Evolutionary conservation across 2,888 invertebrate species (phyloP).

Genomic region (Caenorhabditis sp.): DNA sequence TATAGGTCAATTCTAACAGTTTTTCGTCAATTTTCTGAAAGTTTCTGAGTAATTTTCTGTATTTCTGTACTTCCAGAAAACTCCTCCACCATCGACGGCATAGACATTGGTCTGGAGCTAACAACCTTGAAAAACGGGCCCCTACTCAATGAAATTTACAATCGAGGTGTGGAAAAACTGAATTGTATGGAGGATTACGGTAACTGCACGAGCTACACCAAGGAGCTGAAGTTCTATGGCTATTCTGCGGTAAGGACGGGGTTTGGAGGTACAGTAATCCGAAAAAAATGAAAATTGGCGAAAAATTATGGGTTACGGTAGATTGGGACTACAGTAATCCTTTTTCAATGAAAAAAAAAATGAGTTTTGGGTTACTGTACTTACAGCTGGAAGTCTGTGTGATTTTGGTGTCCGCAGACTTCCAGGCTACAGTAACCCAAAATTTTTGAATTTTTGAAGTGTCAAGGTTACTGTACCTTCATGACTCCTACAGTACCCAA

Average conservation of each 20-base stretch:
- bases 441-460: no score
- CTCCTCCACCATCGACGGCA: constrained; percentile 36
- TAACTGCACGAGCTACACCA: constrained; percentile 47
- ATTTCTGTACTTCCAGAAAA: no score
- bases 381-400: no score
- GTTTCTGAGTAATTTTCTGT: constrained; percentile 10
- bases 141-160: constrained; percentile 54
- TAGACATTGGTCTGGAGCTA: constrained; percentile 65
- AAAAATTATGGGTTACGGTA: no score
- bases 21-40: neutral
- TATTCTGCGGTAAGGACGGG: constrained; percentile 63
- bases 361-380: no score
- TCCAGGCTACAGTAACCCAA: no score
- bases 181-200: constrained; percentile 17
- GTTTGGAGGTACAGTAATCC: neutral
- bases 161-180: constrained; percentile 55
- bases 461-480: neutral
- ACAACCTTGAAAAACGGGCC: constrained; percentile 49
- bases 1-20: no score
- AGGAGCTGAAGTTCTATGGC: constrained; percentile 66
- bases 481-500: no score
- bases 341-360: neutral
- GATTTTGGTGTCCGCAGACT: no score
- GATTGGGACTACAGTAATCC: no score
- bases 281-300: neutral